Evolutionary conservation across 2,113 vertebrate genomes (phyloP).

Genomic region (Hassar affinis): DNA sequence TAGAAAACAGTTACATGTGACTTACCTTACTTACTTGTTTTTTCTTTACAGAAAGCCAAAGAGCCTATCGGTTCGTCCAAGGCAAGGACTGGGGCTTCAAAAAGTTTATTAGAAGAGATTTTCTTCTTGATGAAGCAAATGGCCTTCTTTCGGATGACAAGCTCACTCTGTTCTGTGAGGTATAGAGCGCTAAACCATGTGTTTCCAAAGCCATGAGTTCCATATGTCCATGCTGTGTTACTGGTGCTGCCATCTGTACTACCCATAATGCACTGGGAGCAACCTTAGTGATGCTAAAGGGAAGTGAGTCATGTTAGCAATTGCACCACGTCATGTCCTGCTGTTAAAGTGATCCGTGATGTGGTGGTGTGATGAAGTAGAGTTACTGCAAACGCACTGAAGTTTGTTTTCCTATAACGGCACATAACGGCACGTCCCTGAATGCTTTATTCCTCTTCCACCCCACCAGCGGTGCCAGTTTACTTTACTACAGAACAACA

Average conservation of each 20-base stretch:
- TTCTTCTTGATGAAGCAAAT: conserved; percentile 74
- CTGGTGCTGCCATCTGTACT: background rate
- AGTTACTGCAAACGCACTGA: no score
- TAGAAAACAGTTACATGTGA: background rate
- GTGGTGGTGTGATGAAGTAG: no score
- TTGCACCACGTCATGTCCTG: background rate
- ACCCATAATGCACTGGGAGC: background rate
- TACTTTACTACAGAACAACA: background rate
- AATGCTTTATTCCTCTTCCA: no score
- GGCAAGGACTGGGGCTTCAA: conserved; percentile 78
- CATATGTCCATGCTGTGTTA: background rate
- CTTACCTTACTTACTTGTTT: no score
- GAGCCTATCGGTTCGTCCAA: conserved; percentile 76
- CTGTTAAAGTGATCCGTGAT: no score
- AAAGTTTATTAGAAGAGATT: conserved; percentile 76
- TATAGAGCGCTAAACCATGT: conserved; percentile 31
- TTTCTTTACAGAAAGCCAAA: conserved; percentile 69
- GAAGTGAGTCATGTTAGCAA: no score
- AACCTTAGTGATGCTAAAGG: background rate
- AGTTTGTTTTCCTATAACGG: no score
- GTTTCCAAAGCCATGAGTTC: background rate
- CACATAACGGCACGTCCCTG: no score
- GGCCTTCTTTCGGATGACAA: conserved; percentile 76
- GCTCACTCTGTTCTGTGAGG: conserved; percentile 77
- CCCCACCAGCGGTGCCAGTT: no score